Base-by-base conservation (phyloP, 2,113 vertebrate species). In the Arenaria interpres region DNA sequence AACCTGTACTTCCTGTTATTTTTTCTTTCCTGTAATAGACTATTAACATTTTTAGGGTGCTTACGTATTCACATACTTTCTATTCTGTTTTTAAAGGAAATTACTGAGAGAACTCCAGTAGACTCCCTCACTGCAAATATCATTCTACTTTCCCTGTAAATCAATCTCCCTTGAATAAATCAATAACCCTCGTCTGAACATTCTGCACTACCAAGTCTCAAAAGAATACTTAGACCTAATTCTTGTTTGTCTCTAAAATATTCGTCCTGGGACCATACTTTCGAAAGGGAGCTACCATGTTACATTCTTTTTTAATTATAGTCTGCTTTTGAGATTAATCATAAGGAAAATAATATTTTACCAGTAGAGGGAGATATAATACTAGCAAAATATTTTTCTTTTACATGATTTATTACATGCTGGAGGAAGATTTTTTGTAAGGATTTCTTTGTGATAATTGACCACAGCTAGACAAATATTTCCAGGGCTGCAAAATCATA, bases 361-460 rank as follows among this genome's bases (percentile, higher is more conserved):
- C 96, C 96, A 95, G 95, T 76, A 97, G 96, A 93, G 95, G 93
- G 96, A 79, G 88, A 37, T 94, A 59, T 62, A 85, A 79, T 88
- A 71, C 90, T 86, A 86, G n/a, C 3, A 88, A 91, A 94, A 82
- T 83, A 74, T 50, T 85, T 86, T 78, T 69, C 5, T 17, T 54
- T 67, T 73, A 37, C 43, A 30, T 74, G 10, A 90, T 85, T 86
- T 96, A 90, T 85, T 90, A 50, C 63, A 69, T 64, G 7, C 15
- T 57, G 23, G 24, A 75, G 18, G 46, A 62, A 73, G 2, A 23
- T 22, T 37, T 54, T 46, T 33, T 3, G 43, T 80, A 59, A 72
- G 16, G 6, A 41, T 76, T 82, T 60, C 6, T 78, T 90, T 69
- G 9, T 85, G 27, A 53, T 94, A 87, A 62, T 66, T 90, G 50